Base-by-base conservation (phyloP, 2,797 vertebrate genomes). In the Okamejei kenojei region DNA sequence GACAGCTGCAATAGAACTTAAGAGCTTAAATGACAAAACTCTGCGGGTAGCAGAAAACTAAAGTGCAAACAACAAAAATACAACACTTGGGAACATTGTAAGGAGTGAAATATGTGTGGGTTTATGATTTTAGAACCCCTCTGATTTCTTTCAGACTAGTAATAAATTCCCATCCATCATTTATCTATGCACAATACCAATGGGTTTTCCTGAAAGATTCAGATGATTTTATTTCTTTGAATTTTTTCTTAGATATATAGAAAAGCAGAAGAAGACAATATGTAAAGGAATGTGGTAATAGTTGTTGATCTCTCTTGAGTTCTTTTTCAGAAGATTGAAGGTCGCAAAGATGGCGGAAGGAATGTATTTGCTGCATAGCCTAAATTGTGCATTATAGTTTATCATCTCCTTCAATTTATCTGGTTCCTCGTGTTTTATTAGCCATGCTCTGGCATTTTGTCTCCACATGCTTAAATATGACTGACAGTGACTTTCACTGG, bases 11-110 rank as follows among this genome's bases (percentile, higher is more conserved):
- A 92, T 54, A 45, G 26, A 92, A 74, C 38, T 73, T 92, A 92
- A 92, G 90, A 73, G 35, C 90, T n/a, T 76, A 74, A 54, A 76
- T 92, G 90, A 92, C 90, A 92, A 92, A 92, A 15, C 71, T 74
- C 68, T 91, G 68, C 26, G 65, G 82, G 68, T 73, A 92, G 65
- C 68, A 74, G 71, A 74, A 74, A 63, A 29, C 35, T 54, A 35
- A 91, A 92, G 35, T 92, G 90, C 71, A 73, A 88, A 88, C n/a
- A 68, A 79, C 78, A 38, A 73, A 73, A 74, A 76, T 38, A 29
- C 68, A 92, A 92, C 68, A 92, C 21, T 54, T 76, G 71, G 38
- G 45, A 74, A 76, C 71, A 74, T 76, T 92, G 35, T 76, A 19
- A 54, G 54, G 11, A 45, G 45, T 74, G 29, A 73, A 74, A 92